Evolutionary conservation across 2,888 invertebrate species (phyloP).

Genomic region (Nomada lathburiana): DNA sequence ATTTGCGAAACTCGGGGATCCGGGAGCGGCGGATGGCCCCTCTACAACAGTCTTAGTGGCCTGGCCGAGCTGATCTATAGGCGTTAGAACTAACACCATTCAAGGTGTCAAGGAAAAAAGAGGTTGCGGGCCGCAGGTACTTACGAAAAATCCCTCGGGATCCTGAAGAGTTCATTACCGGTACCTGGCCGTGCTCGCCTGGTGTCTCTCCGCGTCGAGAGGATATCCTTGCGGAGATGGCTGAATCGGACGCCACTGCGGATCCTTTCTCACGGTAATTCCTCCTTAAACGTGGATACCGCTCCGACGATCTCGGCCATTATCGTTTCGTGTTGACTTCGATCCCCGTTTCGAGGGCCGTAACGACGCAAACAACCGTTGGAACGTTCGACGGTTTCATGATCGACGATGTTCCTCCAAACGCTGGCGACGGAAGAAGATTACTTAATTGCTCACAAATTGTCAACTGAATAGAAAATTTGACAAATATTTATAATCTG

Average conservation of each 20-base stretch:
- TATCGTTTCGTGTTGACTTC: conserved; percentile 24
- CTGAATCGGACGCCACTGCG: conserved; percentile 62
- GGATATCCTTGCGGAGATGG: conserved; percentile 45
- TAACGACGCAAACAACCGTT: background rate
- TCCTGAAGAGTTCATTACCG: conserved; percentile 77
- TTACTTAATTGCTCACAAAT: background rate
- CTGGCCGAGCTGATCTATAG: conserved; percentile 72
- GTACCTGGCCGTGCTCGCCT: conserved; percentile 64
- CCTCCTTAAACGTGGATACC: conserved; percentile 43
- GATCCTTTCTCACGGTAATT: conserved; percentile 55
- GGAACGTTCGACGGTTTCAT: background rate
- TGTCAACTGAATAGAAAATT: no score
- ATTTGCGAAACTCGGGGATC: conserved; percentile 82
- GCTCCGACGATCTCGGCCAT: conserved; percentile 7
- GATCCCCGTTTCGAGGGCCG: conserved; percentile 15
- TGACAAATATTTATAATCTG: no score
- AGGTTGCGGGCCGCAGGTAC: conserved; percentile 73
- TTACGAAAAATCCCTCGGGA: conserved; percentile 67
- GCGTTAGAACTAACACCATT: conserved; percentile 84
- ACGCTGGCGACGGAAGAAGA: background rate
- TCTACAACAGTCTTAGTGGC: conserved; percentile 77
- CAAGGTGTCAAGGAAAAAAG: conserved; percentile 82
- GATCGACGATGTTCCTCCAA: background rate
- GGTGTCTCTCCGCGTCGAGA: conserved; percentile 37
- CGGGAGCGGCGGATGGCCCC: conserved; percentile 63